Evolutionary conservation across 2,113 vertebrate species (phyloP).

Genomic region (Bos javanicus): DNA sequence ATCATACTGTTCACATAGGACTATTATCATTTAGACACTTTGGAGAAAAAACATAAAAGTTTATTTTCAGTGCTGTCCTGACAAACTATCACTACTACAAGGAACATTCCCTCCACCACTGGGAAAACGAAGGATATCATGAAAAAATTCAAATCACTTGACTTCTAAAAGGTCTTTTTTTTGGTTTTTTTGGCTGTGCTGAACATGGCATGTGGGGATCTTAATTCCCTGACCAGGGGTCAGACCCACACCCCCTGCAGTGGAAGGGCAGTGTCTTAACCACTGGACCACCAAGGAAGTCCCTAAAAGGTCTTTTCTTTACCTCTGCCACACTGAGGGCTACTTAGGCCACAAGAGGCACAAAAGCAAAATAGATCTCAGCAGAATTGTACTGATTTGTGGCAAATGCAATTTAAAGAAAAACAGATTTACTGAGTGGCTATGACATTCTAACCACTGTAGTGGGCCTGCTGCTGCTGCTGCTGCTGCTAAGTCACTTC

Average conservation of each 20-base stretch:
- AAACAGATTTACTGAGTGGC: neutral
- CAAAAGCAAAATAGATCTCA: neutral
- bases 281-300: neutral
- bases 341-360: neutral
- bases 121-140: neutral
- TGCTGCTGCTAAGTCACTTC: no score
- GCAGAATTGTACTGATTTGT: neutral
- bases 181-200: neutral
- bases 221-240: neutral
- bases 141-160: neutral
- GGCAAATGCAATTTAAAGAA: neutral
- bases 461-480: no score
- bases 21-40: neutral
- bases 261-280: neutral
- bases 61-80: neutral
- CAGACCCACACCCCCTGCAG: neutral
- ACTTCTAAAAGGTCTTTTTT: neutral
- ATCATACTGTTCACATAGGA: neutral
- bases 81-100: neutral
- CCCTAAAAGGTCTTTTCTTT: neutral
- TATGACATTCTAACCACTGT: neutral
- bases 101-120: neutral
- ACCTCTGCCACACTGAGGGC: neutral
- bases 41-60: conserved; percentile 1
- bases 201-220: neutral